Evolutionary conservation across 2,113 vertebrate species (phyloP), one percentile per base, ranked within the genome.

Genomic region (Oreocharis arfaki): DNA sequence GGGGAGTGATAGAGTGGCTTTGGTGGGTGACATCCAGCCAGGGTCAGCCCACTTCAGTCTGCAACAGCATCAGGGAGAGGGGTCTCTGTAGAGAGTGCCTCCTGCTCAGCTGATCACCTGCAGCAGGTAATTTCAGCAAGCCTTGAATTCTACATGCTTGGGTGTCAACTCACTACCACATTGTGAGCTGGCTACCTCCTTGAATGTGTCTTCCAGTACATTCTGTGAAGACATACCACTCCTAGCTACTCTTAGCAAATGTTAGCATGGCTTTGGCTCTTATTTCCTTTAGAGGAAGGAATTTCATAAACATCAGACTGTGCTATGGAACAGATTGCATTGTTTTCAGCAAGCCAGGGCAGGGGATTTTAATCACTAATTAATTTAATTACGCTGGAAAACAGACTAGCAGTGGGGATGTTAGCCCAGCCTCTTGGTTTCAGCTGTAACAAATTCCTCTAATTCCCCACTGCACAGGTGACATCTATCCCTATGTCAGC

Each of bases 331-430:
- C 49, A 83, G 63, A 69, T 75, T 60, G 35, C 41, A 59, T 60
- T 82, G 6, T 37, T 94, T 96, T 94, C 95, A 95, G 63, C 71
- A 80, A 70, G 42, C 37, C 41, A 19, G 8, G 21, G 22, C 64
- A 93, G 76, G 78, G 47, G 37, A 50, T 81, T 87, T 90, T 73
- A 84, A 70, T 96, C 61, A 74, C 50, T 59, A 77, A 55, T 81
- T 70, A 74, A 70, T 79, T 90, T 80, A 94, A 86, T 90, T 94
- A 77, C 32, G 39, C 49, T 85, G 67, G 35, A 84, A 93, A 91
- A 70, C 30, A 67, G 71, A 61, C 11, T 32, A 87, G 44, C 39
- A 64, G 42, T 33, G 42, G 49, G 64, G 6, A 63, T 46, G 73
- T 67, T 70, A 87, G 11, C 10, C 27, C 63, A 69, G 30, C 7